These are phyloP conservation scores for Crotalus horridus DNA, from an alignment of 2,113 vertebrate genomes.

Conservation along the genomic window DNA sequence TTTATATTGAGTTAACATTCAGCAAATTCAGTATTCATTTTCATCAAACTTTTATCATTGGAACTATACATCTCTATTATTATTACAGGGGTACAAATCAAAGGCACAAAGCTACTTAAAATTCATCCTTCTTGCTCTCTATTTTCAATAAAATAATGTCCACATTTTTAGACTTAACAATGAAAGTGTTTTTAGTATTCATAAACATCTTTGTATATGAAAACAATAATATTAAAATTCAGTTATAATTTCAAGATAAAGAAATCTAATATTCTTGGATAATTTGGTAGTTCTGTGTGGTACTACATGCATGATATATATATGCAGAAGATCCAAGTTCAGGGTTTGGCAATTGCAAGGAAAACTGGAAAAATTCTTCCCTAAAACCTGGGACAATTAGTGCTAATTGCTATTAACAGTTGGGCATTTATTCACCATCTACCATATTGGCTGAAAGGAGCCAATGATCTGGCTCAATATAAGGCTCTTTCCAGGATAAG, in stretches of 20 bases:
- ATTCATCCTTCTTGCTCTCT: constrained; percentile 26
- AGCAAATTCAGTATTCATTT: constrained; percentile 40
- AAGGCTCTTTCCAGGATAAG: neutral
- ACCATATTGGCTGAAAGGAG: neutral
- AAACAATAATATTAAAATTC: neutral
- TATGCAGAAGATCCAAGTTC: neutral
- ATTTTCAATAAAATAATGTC: constrained; percentile 8
- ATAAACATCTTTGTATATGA: neutral
- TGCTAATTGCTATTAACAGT: neutral
- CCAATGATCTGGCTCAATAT: neutral
- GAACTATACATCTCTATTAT: constrained; percentile 32
- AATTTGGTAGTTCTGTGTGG: neutral
- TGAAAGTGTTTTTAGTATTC: neutral
- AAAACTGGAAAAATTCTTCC: neutral
- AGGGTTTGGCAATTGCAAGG: neutral
- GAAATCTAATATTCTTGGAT: constrained; percentile 4
- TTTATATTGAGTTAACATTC: constrained; percentile 30
- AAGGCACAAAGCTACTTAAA: constrained; percentile 51
- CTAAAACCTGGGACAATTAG: neutral
- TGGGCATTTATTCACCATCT: neutral
- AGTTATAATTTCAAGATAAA: constrained; percentile 19
- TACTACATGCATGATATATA: neutral
- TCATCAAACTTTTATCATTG: constrained; percentile 31
- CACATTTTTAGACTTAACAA: constrained; percentile 27
- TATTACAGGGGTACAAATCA: constrained; percentile 32